Conservation (phyloP, 2,797 vertebrate species). For the Perodicticus potto region DNA sequence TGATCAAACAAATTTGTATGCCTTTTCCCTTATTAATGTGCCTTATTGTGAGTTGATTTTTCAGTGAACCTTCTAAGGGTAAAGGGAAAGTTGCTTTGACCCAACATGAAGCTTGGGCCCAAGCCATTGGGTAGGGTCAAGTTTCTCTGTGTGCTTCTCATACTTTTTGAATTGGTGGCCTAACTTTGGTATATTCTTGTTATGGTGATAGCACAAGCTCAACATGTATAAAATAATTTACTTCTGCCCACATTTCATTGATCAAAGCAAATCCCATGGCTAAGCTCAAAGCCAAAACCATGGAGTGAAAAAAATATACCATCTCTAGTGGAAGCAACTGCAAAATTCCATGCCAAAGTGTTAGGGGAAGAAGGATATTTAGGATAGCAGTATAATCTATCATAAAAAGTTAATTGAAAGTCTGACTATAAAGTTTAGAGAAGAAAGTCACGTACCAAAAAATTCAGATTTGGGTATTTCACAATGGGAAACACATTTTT, state of each 20-base stretch:
- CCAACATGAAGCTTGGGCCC: not conserved
- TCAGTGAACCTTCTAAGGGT: not conserved
- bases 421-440: not conserved
- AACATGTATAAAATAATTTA: not conserved
- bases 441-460: not conserved
- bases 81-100: not conserved
- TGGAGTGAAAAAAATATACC: not conserved
- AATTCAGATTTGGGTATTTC: not conserved
- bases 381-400: not conserved
- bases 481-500: constrained; percentile 30
- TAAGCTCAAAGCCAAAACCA: not conserved
- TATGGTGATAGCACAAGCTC: not conserved
- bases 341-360: not conserved
- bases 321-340: not conserved
- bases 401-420: not conserved
- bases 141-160: not conserved
- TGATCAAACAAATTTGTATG: not conserved
- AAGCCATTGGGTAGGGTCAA: not conserved
- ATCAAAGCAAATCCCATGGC: not conserved
- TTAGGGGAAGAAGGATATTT: not conserved
- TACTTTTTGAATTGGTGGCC: not conserved
- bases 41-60: not conserved
- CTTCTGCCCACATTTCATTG: not conserved
- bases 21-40: not conserved
- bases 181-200: not conserved